A percentile compares a stretch with the other conserved stretches of the same genome.
phyloP scores from a whole-genome alignment of 2,888 invertebrate species.

The Tenthredo scrophulariae region DNA sequence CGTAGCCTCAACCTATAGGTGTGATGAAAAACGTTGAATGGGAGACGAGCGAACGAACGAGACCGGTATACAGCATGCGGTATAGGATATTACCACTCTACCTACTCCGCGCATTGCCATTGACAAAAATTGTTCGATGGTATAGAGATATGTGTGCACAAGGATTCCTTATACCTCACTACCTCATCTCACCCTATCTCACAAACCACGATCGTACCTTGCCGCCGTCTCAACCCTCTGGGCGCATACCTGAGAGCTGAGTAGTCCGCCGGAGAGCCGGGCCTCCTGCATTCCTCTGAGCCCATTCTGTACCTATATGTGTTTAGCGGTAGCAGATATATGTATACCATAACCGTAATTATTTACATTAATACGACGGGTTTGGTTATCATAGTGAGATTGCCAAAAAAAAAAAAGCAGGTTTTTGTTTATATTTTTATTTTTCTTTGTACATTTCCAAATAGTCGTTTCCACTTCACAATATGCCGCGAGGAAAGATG shows the following conservation, averaged over 20 bases:
- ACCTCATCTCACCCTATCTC: background rate
- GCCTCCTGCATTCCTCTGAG: constrained; percentile 29
- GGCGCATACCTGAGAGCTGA: constrained; percentile 46
- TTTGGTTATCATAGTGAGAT: background rate
- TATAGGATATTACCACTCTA: background rate
- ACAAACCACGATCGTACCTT: background rate
- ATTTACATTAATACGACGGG: background rate
- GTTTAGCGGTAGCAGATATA: background rate
- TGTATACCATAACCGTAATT: background rate
- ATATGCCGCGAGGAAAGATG: background rate
- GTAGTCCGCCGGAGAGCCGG: constrained; percentile 18
- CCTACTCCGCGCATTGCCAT: background rate
- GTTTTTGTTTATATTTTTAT: no score
- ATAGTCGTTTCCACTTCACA: background rate
- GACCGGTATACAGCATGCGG: background rate
- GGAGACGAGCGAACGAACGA: background rate
- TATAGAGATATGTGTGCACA: background rate
- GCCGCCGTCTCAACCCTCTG: constrained; percentile 22
- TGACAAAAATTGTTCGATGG: background rate
- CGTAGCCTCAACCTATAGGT: background rate
- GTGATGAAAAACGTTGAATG: constrained; percentile 9
- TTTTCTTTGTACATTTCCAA: background rate
- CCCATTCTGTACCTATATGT: constrained; percentile 18
- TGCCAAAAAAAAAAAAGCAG: background rate
- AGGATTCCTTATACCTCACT: background rate